A percentile compares a stretch with the other conserved stretches of the same genome.
Evolutionary conservation across 2,888 invertebrate genomes (phyloP).

Genomic region (Drosophila quasianomalipes): DNA sequence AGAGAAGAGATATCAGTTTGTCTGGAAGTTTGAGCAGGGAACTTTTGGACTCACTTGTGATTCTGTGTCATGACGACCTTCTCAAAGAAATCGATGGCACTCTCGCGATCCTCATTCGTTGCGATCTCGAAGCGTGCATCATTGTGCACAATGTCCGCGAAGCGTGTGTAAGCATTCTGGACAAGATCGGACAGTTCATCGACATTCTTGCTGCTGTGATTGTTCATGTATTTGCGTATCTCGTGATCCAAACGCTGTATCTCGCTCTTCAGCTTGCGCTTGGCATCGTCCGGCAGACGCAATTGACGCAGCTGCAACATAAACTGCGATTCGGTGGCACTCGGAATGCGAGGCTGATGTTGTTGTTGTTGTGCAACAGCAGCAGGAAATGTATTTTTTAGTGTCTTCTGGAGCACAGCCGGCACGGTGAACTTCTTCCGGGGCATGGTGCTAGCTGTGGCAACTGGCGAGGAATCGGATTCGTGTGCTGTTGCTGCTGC

Average conservation of each 20-base stretch:
- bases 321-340: slow-evolving; percentile 82
- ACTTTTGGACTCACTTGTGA: slow-evolving; percentile 90
- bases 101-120: slow-evolving; percentile 90
- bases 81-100: slow-evolving; percentile 96
- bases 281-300: slow-evolving; percentile 84
- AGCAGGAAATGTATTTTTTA: slow-evolving; percentile 54
- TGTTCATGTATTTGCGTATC: slow-evolving; percentile 82
- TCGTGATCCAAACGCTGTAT: slow-evolving; percentile 83
- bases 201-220: slow-evolving; percentile 85
- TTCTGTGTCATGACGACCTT: slow-evolving; percentile 96
- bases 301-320: slow-evolving; percentile 82
- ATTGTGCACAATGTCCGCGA: slow-evolving; percentile 82
- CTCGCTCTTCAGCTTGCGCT: slow-evolving; percentile 83
- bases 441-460: slow-evolving; percentile 40
- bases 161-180: slow-evolving; percentile 92
- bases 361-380: slow-evolving; percentile 17
- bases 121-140: slow-evolving; percentile 83
- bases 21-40: not conserved
- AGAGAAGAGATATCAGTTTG: not conserved
- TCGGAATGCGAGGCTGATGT: slow-evolving; percentile 72
- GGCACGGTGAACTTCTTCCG: slow-evolving; percentile 83
- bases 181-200: slow-evolving; percentile 96
- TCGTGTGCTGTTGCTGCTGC: slow-evolving; percentile 38
- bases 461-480: slow-evolving; percentile 8
- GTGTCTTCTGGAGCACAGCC: slow-evolving; percentile 83